phyloP scores from a whole-genome alignment of 2,888 invertebrate species.

The Megaustenia siamemsis region DNA sequence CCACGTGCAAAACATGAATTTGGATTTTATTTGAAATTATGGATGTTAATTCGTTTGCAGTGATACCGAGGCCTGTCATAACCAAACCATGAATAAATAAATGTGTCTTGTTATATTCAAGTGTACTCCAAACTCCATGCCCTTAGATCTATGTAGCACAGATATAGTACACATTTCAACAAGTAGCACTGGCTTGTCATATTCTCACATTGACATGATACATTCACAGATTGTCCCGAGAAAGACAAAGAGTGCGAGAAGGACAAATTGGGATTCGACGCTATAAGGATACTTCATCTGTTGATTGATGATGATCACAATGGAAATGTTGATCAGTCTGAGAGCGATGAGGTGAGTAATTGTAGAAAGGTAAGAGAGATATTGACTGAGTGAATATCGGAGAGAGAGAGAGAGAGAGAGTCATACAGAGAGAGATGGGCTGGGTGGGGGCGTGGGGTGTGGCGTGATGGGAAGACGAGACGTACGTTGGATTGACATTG shows the following conservation, averaged over 20 bases:
- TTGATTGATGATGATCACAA: conserved; percentile 98
- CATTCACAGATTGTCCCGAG: conserved; percentile 55
- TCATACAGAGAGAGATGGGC: conserved; percentile 1
- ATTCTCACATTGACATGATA: neutral
- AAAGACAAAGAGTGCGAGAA: conserved; percentile 60
- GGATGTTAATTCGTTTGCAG: too few relatives aligned
- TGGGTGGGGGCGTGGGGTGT: neutral
- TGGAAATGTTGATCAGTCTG: conserved; percentile 96
- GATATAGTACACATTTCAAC: too few relatives aligned
- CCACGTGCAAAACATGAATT: too few relatives aligned
- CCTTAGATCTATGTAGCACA: too few relatives aligned
- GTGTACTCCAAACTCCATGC: too few relatives aligned
- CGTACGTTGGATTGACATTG: too few relatives aligned
- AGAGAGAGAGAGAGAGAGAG: neutral
- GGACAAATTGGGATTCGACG: conserved; percentile 85
- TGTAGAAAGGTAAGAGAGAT: neutral
- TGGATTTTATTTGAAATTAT: too few relatives aligned
- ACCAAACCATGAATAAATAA: too few relatives aligned
- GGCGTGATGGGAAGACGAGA: neutral
- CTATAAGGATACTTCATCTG: conserved; percentile 93
- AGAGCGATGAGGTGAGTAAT: conserved; percentile 86
- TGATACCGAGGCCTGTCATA: too few relatives aligned
- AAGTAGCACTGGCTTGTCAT: too few relatives aligned
- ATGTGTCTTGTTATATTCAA: too few relatives aligned
- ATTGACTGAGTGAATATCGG: neutral